Evolutionary conservation across 2,888 invertebrate species (phyloP), one percentile per base, ranked within the genome.

Genomic region (Molorchus minor): DNA sequence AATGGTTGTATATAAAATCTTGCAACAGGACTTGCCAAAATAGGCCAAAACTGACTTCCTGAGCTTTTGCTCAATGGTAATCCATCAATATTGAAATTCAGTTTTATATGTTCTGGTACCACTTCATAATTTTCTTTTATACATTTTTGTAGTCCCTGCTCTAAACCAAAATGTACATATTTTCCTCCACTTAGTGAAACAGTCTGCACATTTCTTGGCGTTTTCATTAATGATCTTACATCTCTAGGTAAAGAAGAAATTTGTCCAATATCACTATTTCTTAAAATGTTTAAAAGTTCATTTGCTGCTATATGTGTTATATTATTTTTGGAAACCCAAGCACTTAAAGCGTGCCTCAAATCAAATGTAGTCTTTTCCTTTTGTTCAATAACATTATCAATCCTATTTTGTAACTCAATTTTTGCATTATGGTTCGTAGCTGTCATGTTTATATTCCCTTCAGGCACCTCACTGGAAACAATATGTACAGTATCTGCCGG

Each of bases 51-150:
- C 21, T 33, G 44, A 36, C 55, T 55, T 2, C 33, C 5, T 12
- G 55, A 55, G 20, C 44, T 44, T 33, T 45, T 33, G 4, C 25
- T n/a, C 8, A 55, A 15, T 33, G 55, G 45, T 33, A 55, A 33
- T 30, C 55, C 55, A 20, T 55, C 55, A 35, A 55, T 55, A 36
- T 55, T 55, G 3, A 55, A 45, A 35, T 44, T 38, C 36, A 55
- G 19, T 44, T 55, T 55, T 13, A 55, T 12, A 17, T 29, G 10
- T 8, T 17, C 25, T 19, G 55, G 41, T 7, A 36, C 15, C 15
- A 36, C 25, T 25, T 29, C 15, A 10, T 16, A 30, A 43, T 30
- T 10, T 17, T 36, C 40, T 15, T 33, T n/a, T 1, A 46, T 4
- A 10, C 12, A 15, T 15, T 15, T 15, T 46, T 29, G 19, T 7